These are phyloP conservation scores for Lepus oiostolus DNA, from an alignment of 2,797 vertebrate species.

Conservation along the genomic window DNA sequence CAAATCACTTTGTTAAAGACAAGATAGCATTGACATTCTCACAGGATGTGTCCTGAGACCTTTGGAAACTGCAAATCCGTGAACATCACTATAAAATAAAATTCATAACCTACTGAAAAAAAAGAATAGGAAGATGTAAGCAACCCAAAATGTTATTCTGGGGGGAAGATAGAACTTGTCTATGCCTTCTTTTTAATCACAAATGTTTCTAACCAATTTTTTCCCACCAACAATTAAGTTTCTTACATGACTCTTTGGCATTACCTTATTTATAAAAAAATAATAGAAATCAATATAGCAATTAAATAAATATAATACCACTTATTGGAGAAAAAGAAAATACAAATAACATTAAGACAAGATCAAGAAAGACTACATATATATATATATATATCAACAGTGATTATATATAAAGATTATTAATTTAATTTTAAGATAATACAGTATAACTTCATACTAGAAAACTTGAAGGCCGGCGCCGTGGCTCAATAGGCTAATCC, in stretches of 20 bases:
- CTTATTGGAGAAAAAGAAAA: constrained; percentile 34
- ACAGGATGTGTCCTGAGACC: not conserved
- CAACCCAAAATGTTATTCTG: not conserved
- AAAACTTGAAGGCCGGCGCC: too few relatives aligned
- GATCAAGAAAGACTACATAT: not conserved
- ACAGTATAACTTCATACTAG: not conserved
- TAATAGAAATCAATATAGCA: constrained; percentile 13
- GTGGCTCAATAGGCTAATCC: too few relatives aligned
- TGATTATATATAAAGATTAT: not conserved
- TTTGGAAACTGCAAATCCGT: constrained; percentile 35
- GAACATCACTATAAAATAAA: constrained; percentile 13
- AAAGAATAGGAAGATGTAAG: not conserved
- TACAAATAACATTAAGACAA: not conserved
- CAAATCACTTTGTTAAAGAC: constrained; percentile 43
- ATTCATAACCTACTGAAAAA: not conserved
- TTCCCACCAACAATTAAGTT: not conserved
- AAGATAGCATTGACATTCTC: constrained; percentile 30
- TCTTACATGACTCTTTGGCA: not conserved
- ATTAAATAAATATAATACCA: constrained; percentile 29
- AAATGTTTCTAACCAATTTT: constrained; percentile 42
- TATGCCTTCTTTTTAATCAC: not conserved
- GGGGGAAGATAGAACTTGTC: not conserved
- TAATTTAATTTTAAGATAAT: constrained; percentile 22
- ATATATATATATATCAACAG: too few relatives aligned
- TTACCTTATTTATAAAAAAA: constrained; percentile 3